phyloP scores from a whole-genome alignment of 2,888 invertebrate species.

The Desoria tigrina region DNA sequence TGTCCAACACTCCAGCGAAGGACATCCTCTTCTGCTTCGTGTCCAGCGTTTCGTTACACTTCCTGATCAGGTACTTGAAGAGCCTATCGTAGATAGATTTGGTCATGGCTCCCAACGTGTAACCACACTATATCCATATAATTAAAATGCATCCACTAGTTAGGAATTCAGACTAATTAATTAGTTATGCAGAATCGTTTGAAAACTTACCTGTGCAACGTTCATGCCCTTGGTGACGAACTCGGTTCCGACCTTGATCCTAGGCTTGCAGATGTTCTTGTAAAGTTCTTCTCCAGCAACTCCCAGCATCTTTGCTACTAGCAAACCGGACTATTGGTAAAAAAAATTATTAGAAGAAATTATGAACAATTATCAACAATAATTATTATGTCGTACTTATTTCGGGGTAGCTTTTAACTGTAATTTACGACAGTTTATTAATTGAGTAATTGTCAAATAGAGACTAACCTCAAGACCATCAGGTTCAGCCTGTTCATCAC shows the following conservation, averaged over 20 bases:
- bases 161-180: too few relatives aligned
- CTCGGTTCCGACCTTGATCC: slow-evolving; percentile 60
- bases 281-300: slow-evolving; percentile 59
- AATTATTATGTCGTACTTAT: background rate
- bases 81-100: slow-evolving; percentile 57
- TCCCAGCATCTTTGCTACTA: slow-evolving; percentile 59
- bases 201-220: slow-evolving; percentile 55
- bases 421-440: too few relatives aligned
- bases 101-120: slow-evolving; percentile 56
- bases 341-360: too few relatives aligned
- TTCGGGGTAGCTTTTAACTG: background rate
- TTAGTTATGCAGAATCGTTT: too few relatives aligned
- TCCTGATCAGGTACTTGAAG: slow-evolving; percentile 61
- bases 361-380: too few relatives aligned
- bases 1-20: slow-evolving; percentile 65
- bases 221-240: slow-evolving; percentile 60
- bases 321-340: slow-evolving; percentile 32
- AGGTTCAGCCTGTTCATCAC: slow-evolving; percentile 53
- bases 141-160: too few relatives aligned
- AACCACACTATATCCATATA: slow-evolving; percentile 55
- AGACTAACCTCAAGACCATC: slow-evolving; percentile 34
- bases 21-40: slow-evolving; percentile 61
- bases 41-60: slow-evolving; percentile 63
- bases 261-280: slow-evolving; percentile 58
- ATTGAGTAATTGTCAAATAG: too few relatives aligned